A percentile compares a stretch with the other conserved stretches of the same genome.
These are phyloP conservation scores for Cercocebus atys DNA, from an alignment of 2,113 vertebrate species.

Conservation along the genomic window DNA sequence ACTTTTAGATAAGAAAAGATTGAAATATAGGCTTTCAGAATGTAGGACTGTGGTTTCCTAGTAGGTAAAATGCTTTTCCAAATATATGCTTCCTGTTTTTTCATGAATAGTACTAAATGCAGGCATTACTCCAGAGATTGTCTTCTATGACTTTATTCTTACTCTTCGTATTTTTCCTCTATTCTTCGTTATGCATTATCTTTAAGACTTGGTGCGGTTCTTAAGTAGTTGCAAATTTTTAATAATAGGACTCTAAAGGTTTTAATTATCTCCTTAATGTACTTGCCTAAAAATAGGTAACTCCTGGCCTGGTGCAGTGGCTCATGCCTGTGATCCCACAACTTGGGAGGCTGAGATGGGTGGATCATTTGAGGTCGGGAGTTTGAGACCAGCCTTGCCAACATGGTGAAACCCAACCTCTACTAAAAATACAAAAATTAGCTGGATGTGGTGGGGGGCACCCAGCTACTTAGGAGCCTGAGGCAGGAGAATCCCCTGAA, in stretches of 20 bases:
- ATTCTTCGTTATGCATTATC: background rate
- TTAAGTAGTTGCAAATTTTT: background rate
- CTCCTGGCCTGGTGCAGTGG: background rate
- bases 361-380: no score
- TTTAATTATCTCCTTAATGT: constrained; percentile 36
- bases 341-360: no score
- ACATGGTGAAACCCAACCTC: no score
- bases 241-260: background rate
- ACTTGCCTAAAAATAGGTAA: constrained; percentile 10
- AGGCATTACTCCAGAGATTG: background rate
- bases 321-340: no score
- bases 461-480: no score
- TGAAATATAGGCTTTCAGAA: background rate
- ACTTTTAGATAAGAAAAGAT: background rate
- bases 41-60: background rate
- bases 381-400: no score
- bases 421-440: no score
- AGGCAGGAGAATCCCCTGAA: no score
- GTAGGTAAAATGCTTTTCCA: background rate
- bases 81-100: background rate
- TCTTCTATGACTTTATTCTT: background rate
- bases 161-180: background rate
- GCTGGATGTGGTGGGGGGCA: no score
- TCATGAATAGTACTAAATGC: background rate
- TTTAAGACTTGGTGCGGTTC: background rate